Conservation (phyloP, 2,888 invertebrate species). For the Stramonita haemastoma region DNA sequence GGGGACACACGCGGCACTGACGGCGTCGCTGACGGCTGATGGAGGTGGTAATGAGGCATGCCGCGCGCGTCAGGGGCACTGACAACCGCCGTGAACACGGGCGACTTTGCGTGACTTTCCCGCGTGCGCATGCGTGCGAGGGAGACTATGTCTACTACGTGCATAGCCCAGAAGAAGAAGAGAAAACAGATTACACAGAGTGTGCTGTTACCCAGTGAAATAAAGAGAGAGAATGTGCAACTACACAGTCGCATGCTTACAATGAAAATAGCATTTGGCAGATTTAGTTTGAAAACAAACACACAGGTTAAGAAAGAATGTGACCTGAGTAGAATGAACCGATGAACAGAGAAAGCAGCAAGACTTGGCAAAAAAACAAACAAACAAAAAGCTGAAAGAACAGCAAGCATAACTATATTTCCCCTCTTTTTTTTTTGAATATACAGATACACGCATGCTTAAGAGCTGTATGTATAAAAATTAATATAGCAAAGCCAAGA, state of each 20-base stretch:
- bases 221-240: neutral
- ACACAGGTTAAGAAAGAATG: no score
- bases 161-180: neutral
- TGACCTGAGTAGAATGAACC: neutral
- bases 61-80: neutral
- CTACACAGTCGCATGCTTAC: no score
- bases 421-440: no score
- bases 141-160: neutral
- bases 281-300: no score
- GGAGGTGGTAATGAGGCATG: conserved; percentile 22
- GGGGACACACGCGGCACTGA: neutral
- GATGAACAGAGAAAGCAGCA: neutral
- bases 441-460: no score
- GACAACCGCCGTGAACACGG: neutral
- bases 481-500: no score
- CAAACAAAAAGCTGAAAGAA: no score
- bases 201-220: neutral
- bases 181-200: conserved; percentile 15
- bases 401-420: no score
- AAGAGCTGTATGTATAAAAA: no score
- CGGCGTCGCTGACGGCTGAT: neutral
- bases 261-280: no score
- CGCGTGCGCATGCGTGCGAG: neutral
- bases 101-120: conserved; percentile 6
- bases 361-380: neutral